Base-by-base conservation (phyloP, 2,888 invertebrate species). In the Aleiodes leptofemur region DNA sequence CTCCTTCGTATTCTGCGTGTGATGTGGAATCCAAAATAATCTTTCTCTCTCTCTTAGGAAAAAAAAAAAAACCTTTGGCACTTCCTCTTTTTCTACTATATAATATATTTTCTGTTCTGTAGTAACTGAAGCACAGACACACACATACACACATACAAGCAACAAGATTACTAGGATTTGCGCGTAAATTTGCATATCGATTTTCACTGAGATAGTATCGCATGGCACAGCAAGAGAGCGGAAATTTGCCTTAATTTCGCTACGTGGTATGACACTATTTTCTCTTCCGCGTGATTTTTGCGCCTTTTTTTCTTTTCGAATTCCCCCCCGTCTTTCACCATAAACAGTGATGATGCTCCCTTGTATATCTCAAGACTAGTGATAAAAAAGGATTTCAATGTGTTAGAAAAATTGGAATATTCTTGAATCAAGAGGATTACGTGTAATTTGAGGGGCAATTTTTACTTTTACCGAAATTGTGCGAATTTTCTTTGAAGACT, bases 131-230 rank as follows among this genome's bases (percentile, higher is more conserved):
- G 43, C 43, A 43, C 23, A 23, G 1, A 23, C 23, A 23, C 23
- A 23, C 2, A 23, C 2, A 23, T 2, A 23, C 23, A 23, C 11
- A 43, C 53, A 31, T 23, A 57, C 72, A 71, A 76, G 74, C 74
- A 71, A 76, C 77, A 80, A 87, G 86, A 88, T 88, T 88, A 88
- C 88, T 87, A 85, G 88, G 86, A 88, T 88, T 88, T 87, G 86
- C 86, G 85, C 85, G 84, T 84, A 85, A 86, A 88, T 88, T 88
- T 88, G 83, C 88, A 88, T 88, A 89, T 89, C 88, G 88, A 89
- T 89, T 88, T 86, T 83, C 82, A 57, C 72, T 76, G 78, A 79
- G 80, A 78, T 82, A 79, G 77, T 74, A 73, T 82, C 83, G 85
- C 82, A 80, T 82, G 82, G 77, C 81, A 79, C 81, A 82, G 82